Evolutionary conservation across 2,113 vertebrate genomes (phyloP), one percentile per base, ranked within the genome.

Genomic region (Neoarius graeffei): DNA sequence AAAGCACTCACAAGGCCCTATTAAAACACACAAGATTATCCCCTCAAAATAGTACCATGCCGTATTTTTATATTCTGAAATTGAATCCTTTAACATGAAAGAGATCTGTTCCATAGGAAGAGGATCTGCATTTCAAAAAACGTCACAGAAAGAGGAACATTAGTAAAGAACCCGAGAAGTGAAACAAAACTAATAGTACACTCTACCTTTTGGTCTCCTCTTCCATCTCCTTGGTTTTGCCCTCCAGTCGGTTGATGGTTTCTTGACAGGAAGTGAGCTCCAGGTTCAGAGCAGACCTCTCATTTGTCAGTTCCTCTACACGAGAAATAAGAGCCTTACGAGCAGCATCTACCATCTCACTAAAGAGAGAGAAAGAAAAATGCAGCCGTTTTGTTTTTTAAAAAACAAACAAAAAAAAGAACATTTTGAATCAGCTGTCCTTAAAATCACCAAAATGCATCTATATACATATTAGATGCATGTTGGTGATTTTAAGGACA

Each of bases 301-400:
- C 95, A 73, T 94, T 95, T 52, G 94, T 95, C 92, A 96, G 91
- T 91, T 96, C 95, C 4, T 94, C 95, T 1, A 95, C 95, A 20
- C 95, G 94, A 56, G 90, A 94, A 87, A 96, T 95, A 64, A 96
- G 84, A 25, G 94, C 91, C 35, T 94, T 96, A 48, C 95, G 95
- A 69, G 95, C 95, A 73, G 93, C 82, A 30, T 96, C 95, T 35
- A 92, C 88, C 48, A 91, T 81, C 82, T 95, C 94, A 79, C 95
- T 96, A 89, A 85, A 80, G 13, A 30, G 19, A 50, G 20, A 67
- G 13, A 57, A 17, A 83, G 1, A 74, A 0, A 60, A 10, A 14
- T 23, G 7, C 14, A 81, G 77, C 77, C 19, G 54, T 30, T 9
- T 81, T 81, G 52, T 81, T 7, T 23, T 81, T 57, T n/a, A 15